phyloP scores from a whole-genome alignment of 2,113 vertebrate species.

The Acanthochromis polyacanthus region DNA sequence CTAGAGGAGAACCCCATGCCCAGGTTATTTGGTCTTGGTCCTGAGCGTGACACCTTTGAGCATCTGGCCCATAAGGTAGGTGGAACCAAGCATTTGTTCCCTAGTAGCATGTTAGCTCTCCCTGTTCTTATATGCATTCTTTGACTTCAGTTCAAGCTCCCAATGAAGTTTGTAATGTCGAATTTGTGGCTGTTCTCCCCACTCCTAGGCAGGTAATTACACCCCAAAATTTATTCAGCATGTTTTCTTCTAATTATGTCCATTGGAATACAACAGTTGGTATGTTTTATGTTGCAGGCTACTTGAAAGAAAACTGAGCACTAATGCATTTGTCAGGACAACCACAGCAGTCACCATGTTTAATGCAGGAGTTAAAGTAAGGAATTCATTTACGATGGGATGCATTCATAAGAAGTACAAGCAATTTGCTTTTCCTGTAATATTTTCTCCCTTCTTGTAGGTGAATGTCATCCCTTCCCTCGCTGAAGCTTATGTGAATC shows the following conservation, averaged over 20 bases:
- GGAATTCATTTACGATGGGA: neutral
- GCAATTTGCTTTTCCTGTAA: neutral
- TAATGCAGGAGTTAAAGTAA: constrained; percentile 93
- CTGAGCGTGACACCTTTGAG: constrained; percentile 86
- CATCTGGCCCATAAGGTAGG: constrained; percentile 91
- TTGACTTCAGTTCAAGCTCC: constrained; percentile 88
- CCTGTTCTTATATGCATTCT: constrained; percentile 14
- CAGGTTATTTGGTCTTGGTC: constrained; percentile 88
- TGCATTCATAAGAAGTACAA: neutral
- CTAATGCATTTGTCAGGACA: constrained; percentile 90
- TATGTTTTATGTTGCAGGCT: constrained; percentile 80
- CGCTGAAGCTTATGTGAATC: constrained; percentile 89
- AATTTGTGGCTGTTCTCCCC: constrained; percentile 95
- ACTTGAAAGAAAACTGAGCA: constrained; percentile 84
- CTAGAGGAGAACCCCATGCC: constrained; percentile 92
- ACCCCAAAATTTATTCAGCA: neutral
- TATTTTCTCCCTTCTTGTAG: constrained; percentile 72
- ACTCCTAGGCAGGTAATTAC: constrained; percentile 90
- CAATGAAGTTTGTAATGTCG: constrained; percentile 89
- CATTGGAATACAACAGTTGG: neutral
- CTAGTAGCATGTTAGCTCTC: neutral
- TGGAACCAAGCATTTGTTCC: neutral
- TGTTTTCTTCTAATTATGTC: neutral
- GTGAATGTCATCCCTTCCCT: constrained; percentile 88
- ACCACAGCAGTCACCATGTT: constrained; percentile 94